Evolutionary conservation across 1,140 invertebrate species (phyloP).

Genomic region (Mizuhopecten yessoensis): DNA sequence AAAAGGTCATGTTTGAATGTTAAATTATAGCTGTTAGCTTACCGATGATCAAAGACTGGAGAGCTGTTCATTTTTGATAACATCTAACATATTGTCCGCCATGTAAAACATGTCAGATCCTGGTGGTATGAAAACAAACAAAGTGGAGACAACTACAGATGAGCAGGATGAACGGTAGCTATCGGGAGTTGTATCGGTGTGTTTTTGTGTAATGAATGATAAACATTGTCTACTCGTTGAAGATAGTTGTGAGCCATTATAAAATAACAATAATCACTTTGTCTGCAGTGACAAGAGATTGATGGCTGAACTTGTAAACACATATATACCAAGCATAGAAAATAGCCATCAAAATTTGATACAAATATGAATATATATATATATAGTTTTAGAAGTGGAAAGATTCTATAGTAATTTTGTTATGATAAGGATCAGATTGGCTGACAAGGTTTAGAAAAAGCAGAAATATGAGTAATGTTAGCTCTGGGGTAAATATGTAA

Average conservation of each 20-base stretch:
- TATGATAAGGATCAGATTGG: not conserved
- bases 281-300: not conserved
- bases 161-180: not conserved
- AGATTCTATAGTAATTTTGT: not conserved
- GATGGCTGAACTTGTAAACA: not conserved
- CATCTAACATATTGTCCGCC: constrained; percentile 4
- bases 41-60: not conserved
- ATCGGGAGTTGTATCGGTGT: not conserved
- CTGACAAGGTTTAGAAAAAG: not conserved
- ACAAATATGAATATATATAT: too few species aligned
- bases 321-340: not conserved
- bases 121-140: constrained; percentile 38
- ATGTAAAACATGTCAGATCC: constrained; percentile 34
- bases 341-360: too few species aligned
- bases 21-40: constrained; percentile 39
- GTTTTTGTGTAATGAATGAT: not conserved
- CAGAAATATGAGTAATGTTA: too few species aligned
- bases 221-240: not conserved
- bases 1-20: not conserved
- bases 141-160: not conserved
- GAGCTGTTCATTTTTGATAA: constrained; percentile 25
- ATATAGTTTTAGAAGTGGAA: not conserved
- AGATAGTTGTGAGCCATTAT: not conserved
- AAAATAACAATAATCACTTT: not conserved
- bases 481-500: too few species aligned